Evolutionary conservation across 2,888 invertebrate genomes (phyloP).

Genomic region (Sipha maydis): DNA sequence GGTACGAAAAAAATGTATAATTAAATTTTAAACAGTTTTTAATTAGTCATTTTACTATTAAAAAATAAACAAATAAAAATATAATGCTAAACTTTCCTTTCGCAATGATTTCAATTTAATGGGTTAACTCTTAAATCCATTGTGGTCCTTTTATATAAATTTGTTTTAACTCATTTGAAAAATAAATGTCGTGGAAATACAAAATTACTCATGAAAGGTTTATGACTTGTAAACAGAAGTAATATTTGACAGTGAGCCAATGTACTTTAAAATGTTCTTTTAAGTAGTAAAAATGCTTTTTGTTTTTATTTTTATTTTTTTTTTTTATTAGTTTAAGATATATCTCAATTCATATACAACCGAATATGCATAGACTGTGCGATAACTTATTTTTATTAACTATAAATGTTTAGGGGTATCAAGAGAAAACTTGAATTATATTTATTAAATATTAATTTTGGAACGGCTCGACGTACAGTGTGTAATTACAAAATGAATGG

Average conservation of each 20-base stretch:
- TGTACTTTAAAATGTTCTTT: conserved; percentile 38
- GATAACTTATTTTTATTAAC: no score
- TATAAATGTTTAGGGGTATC: no score
- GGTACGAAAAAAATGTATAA: neutral
- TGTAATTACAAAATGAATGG: no score
- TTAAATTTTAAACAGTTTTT: conserved; percentile 9
- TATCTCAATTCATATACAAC: neutral
- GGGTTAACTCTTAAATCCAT: conserved; percentile 20
- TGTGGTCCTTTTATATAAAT: conserved; percentile 23
- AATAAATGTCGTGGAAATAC: conserved; percentile 49
- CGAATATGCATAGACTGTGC: neutral
- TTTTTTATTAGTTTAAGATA: neutral
- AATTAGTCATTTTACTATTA: neutral
- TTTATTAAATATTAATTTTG: no score
- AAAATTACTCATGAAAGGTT: conserved; percentile 25
- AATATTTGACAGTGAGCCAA: conserved; percentile 9
- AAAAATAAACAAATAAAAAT: conserved; percentile 1
- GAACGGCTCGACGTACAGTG: no score
- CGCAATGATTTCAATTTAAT: neutral
- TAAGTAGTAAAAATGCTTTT: neutral
- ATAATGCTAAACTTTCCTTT: neutral
- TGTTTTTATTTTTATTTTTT: neutral
- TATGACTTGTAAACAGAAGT: conserved; percentile 46
- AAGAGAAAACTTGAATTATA: no score
- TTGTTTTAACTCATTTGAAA: conserved; percentile 25